A percentile compares a stretch with the other conserved stretches of the same genome.
These are phyloP conservation scores for Conchocele bisecta DNA, from an alignment of 2,888 invertebrate species.

Conservation along the genomic window DNA sequence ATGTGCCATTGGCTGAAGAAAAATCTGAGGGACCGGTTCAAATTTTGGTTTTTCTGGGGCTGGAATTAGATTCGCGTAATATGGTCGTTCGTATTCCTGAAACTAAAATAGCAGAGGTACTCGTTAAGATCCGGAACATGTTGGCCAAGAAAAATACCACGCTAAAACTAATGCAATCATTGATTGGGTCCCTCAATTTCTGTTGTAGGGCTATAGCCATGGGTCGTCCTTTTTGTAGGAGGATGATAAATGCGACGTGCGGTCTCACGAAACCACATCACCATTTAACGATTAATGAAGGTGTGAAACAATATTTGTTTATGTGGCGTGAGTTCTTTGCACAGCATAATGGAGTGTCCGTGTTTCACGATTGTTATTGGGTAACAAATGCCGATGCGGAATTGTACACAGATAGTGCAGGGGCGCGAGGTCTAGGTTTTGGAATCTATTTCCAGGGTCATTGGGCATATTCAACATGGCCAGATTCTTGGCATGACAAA, in stretches of 20 bases:
- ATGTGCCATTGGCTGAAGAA: slow-evolving; percentile 3
- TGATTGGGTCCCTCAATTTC: not conserved
- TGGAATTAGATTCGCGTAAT: not conserved
- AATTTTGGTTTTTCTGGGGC: not conserved
- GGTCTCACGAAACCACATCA: not conserved
- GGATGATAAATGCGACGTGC: not conserved
- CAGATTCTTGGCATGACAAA: not conserved
- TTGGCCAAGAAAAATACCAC: not conserved
- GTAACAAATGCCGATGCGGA: not conserved
- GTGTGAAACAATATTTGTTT: not conserved
- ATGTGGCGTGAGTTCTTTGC: not conserved
- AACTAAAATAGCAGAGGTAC: not conserved
- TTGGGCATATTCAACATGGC: not conserved
- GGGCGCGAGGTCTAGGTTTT: not conserved
- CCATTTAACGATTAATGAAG: not conserved
- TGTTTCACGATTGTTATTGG: not conserved
- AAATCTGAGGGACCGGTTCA: slow-evolving; percentile 6
- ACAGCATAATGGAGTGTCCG: not conserved
- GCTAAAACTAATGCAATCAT: not conserved
- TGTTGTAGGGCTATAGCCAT: not conserved
- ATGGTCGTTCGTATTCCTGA: slow-evolving; percentile 7
- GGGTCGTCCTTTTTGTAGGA: not conserved
- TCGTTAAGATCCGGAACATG: not conserved
- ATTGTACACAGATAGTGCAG: not conserved
- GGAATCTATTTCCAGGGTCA: not conserved